Conservation (phyloP, 2,888 invertebrate species). For the Tachina grossa region DNA sequence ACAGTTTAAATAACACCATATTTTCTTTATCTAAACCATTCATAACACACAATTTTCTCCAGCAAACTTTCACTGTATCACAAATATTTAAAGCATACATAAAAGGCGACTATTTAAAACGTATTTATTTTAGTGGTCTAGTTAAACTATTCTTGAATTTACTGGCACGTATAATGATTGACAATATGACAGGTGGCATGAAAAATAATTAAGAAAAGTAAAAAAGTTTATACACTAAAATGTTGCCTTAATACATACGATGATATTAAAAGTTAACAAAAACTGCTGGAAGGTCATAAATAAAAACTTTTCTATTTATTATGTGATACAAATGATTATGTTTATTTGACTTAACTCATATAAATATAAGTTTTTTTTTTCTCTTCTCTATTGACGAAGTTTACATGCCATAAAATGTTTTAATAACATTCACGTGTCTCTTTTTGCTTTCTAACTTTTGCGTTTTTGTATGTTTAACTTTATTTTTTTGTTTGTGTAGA, state of each 20-base stretch:
- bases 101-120: too few species aligned
- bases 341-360: neutral
- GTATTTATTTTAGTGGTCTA: too few species aligned
- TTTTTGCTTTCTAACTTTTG: neutral
- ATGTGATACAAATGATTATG: conserved; percentile 1
- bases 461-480: neutral
- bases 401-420: conserved; percentile 37
- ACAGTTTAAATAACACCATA: too few species aligned
- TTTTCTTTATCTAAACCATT: too few species aligned
- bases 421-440: conserved; percentile 39
- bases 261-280: neutral
- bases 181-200: neutral
- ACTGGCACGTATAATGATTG: neutral
- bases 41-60: too few species aligned
- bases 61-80: too few species aligned
- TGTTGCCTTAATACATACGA: neutral
- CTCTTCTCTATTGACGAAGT: neutral
- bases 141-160: neutral
- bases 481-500: neutral
- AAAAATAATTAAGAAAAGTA: conserved; percentile 1
- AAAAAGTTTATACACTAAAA: neutral
- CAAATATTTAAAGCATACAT: too few species aligned
- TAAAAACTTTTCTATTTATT: neutral
- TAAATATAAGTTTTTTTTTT: neutral
- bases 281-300: neutral